Base-by-base conservation (phyloP, 2,888 invertebrate species). In the Helleia helle region DNA sequence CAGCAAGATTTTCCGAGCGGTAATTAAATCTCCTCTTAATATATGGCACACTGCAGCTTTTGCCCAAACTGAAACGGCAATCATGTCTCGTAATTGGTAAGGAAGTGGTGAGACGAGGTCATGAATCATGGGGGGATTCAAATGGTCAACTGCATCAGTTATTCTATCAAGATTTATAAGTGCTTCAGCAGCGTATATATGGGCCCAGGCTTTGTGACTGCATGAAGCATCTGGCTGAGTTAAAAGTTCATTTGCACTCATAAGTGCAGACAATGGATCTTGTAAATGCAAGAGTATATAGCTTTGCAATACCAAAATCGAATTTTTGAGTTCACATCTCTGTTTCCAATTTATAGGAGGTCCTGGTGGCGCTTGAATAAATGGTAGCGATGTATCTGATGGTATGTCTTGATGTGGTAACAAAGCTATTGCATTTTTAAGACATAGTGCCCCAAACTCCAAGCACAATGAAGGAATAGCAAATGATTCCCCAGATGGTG, bases 131-230 rank as follows among this genome's bases (percentile, higher is more conserved):
- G 91, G 90, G 1, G 91, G 92, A 56, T 95, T 93, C 37, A 97
- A 81, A 71, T 94, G 91, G 42, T 93, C 90, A 7, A 95, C 87
- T 1, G 96, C 96, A 69, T 96, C 95, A 1, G 89, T 83, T 50
- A 95, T 90, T 72, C 90, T 89, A 62, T 96, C 94, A 62, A 94
- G 77, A 55, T 92, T 88, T 39, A 96, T 90, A 7, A 95, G 80
- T 15, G 95, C 92, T 76, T 97, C 96, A 0, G 95, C 95, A 38
- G 93, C 92, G 70, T 97, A 97, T 56, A 97, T 87, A 69, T 95
- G 93, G 0, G 91, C 96, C 57, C 97, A 85, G 53, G 94, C 88
- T 68, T 93, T 92, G 50, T 84, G 85, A 43, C 69, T 65, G 47
- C 70, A 79, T 1, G 76, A 74, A 0, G 71, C 72, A 36, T 90